Evolutionary conservation across 1,140 invertebrate species (phyloP).

Genomic region (Thrips palmi): DNA sequence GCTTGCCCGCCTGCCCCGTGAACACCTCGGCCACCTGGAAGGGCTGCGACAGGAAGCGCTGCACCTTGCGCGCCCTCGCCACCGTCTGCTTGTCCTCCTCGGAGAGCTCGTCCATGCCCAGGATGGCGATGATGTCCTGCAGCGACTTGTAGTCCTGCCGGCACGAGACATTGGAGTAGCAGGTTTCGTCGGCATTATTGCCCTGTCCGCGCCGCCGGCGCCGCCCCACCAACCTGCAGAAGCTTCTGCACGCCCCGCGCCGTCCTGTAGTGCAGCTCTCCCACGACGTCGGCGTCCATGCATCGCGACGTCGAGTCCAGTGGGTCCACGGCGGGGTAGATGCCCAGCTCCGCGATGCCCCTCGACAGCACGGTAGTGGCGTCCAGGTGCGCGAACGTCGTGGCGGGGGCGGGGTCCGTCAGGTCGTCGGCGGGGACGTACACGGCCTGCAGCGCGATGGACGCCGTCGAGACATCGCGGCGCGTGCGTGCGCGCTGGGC

Average conservation of each 20-base stretch:
- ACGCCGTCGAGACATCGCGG: too few species aligned
- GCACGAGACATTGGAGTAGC: too few species aligned
- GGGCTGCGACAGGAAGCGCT: conserved; percentile 64
- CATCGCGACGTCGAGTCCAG: conserved; percentile 65
- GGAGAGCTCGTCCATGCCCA: conserved; percentile 74
- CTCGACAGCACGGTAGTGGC: conserved; percentile 69
- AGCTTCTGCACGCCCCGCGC: conserved; percentile 67
- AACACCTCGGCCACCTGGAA: conserved; percentile 61
- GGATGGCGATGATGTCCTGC: conserved; percentile 66
- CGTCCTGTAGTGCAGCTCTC: conserved; percentile 54
- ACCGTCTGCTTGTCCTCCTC: conserved; percentile 72
- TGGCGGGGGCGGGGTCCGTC: conserved; percentile 68
- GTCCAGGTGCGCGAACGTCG: conserved; percentile 71
- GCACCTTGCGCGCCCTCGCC: conserved; percentile 63
- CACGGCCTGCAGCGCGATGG: conserved; percentile 62
- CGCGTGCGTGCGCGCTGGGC: too few species aligned
- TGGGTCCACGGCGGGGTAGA: conserved; percentile 73
- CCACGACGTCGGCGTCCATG: conserved; percentile 63
- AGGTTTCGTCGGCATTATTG: too few species aligned
- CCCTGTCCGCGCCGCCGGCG: too few species aligned
- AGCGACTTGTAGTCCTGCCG: conserved; percentile 48
- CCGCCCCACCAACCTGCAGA: conserved; percentile 33
- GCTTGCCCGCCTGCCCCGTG: conserved; percentile 41
- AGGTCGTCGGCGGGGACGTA: conserved; percentile 78
- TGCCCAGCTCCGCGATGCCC: conserved; percentile 65